Percentiles rank a stretch among this genome's conserved stretches.
Conservation (phyloP, 2,888 invertebrate genomes). For the Dione juno region DNA sequence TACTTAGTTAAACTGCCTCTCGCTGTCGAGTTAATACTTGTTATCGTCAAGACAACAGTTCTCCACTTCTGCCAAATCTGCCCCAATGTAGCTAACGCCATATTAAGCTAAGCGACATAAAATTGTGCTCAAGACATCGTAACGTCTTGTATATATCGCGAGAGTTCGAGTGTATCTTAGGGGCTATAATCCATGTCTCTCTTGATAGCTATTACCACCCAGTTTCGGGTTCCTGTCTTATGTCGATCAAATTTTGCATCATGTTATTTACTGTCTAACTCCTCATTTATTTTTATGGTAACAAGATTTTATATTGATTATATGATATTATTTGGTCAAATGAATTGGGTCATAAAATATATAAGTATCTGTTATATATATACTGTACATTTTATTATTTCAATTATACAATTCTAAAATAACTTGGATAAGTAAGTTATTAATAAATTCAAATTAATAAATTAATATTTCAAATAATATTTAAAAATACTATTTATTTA, state of each 20-base stretch:
- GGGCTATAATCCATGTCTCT: conserved; percentile 36
- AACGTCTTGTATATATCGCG: conserved; percentile 37
- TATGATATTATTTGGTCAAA: neutral
- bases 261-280: conserved; percentile 18
- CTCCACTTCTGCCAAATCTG: conserved; percentile 31
- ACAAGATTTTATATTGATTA: conserved; percentile 16
- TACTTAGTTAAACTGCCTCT: conserved; percentile 24
- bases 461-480: no score
- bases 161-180: conserved; percentile 39
- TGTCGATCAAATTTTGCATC: conserved; percentile 30
- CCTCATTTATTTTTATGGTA: conserved; percentile 22
- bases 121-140: conserved; percentile 38
- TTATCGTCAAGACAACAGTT: conserved; percentile 20
- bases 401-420: neutral
- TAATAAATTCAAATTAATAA: no score
- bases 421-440: neutral
- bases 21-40: conserved; percentile 23
- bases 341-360: neutral
- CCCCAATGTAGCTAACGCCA: conserved; percentile 27
- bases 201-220: conserved; percentile 33
- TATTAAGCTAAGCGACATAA: conserved; percentile 41
- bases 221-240: conserved; percentile 33
- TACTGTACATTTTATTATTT: neutral
- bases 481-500: no score
- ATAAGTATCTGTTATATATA: neutral